Base-by-base conservation (phyloP, 2,888 invertebrate genomes). In the Limenitis camilla region DNA sequence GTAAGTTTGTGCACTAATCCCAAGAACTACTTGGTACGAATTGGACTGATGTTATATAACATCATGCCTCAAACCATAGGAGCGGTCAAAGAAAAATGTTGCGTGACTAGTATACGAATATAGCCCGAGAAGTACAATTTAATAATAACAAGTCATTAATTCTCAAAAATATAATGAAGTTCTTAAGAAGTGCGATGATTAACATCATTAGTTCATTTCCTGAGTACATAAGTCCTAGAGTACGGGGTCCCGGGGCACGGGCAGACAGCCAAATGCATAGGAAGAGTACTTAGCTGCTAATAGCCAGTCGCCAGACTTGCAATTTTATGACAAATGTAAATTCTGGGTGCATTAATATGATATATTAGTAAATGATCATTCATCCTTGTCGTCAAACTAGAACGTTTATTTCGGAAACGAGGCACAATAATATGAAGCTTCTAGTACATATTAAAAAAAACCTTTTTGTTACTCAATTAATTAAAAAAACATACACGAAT, bases 321-420 rank as follows among this genome's bases (percentile, higher is more conserved):
- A 50, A 53, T 53, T 56, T 52, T 32, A 49, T 56, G 55, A 56
- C 52, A 49, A 49, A 52, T 56, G 55, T 43, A 49, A 49, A 53
- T 19, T 53, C 32, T 39, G 38, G 28, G 28, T 45, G 45, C 45
- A 50, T 42, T 50, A 41, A 54, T 46, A 53, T 50, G 30, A 39
- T 47, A 56, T 44, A 44, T 38, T 32, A 43, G 46, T 45, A 30
- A 50, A 50, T 32, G 31, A 43, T 47, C 43, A 53, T 53, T 27
- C 38, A 50, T 50, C 50, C 10, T 9, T 53, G 53, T 47, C 56
- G n/a, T 11, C n/a, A 27, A 48, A 44, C 11, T 49, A 38, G 46
- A 41, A 42, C 45, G 40, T 39, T 10, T 19, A 46, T 46, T 46
- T 36, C 42, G 42, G 29, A 27, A 49, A 39, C 39, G 27, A 36